A percentile compares a stretch with the other conserved stretches of the same genome.
Evolutionary conservation across 2,113 vertebrate species (phyloP).

Genomic region (Aegotheles bennettii): DNA sequence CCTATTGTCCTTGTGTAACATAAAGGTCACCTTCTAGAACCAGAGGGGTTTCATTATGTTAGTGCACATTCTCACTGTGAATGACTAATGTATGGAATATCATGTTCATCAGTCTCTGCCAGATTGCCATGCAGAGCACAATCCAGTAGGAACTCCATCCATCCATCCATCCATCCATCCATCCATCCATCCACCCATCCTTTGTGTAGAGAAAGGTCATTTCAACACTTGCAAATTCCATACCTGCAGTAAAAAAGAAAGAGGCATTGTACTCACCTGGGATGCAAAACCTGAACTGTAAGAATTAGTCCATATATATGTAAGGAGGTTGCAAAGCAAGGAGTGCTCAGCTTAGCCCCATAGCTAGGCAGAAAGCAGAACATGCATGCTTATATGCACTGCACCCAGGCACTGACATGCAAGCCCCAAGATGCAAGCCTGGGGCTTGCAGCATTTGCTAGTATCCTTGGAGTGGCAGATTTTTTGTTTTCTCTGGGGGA

Average conservation of each 20-base stretch:
- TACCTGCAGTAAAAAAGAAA: background rate
- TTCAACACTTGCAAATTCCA: background rate
- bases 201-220: background rate
- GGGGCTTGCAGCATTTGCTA: background rate
- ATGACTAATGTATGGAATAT: background rate
- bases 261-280: background rate
- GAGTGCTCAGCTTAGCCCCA: background rate
- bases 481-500: background rate
- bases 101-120: background rate
- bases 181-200: background rate
- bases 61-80: background rate
- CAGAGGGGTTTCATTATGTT: background rate
- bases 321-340: rapidly evolving
- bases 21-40: background rate
- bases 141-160: background rate
- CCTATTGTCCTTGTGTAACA: background rate
- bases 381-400: background rate
- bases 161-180: background rate
- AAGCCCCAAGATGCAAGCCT: background rate
- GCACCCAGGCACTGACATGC: too few species aligned
- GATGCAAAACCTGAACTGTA: background rate
- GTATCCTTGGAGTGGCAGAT: background rate
- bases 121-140: background rate
- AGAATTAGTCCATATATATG: background rate
- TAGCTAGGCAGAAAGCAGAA: background rate